Conservation (phyloP, 1,140 invertebrate species). For the Anadara kagoshimensis region DNA sequence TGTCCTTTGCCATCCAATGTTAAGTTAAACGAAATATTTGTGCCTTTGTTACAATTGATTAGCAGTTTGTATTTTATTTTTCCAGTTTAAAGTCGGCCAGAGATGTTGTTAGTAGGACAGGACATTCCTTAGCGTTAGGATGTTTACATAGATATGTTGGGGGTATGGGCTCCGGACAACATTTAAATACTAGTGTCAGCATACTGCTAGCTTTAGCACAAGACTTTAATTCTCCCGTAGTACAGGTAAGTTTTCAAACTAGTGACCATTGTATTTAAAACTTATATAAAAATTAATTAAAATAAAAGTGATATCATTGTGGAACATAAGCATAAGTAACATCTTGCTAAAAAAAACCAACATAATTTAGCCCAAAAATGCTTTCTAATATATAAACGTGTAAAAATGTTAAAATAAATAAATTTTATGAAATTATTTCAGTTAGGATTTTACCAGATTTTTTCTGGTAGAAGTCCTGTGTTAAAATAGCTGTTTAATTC, state of each 20-base stretch:
- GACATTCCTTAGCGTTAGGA: slow-evolving; percentile 93
- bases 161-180: slow-evolving; percentile 92
- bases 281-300: too few species aligned
- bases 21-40: background rate
- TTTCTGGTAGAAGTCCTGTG: too few species aligned
- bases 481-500: too few species aligned
- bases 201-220: slow-evolving; percentile 95
- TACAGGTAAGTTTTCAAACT: slow-evolving; percentile 81
- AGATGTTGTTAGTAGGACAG: slow-evolving; percentile 91
- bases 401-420: too few species aligned
- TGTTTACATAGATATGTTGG: slow-evolving; percentile 92
- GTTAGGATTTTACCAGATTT: too few species aligned
- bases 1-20: too few species aligned
- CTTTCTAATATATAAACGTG: too few species aligned
- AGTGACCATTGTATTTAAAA: background rate
- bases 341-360: too few species aligned
- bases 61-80: slow-evolving; percentile 4
- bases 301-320: too few species aligned
- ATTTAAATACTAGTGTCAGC: slow-evolving; percentile 94
- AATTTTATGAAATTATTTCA: too few species aligned
- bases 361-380: too few species aligned
- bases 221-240: slow-evolving; percentile 90
- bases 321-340: too few species aligned
- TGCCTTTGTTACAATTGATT: background rate
- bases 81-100: slow-evolving; percentile 85